Evolutionary conservation across 2,888 invertebrate species (phyloP).

Genomic region (Thalpophila matura): DNA sequence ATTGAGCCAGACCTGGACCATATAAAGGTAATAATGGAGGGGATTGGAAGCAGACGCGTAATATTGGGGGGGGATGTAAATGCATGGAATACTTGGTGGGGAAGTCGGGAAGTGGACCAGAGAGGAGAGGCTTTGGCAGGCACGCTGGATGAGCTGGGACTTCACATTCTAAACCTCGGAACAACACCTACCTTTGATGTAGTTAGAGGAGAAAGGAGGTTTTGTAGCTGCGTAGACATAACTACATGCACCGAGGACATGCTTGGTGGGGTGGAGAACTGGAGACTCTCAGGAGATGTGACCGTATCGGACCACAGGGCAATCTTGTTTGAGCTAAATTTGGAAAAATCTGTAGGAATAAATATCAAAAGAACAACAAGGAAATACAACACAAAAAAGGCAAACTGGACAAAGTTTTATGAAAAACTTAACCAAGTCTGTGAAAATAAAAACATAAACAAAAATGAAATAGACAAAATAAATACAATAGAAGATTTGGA

Average conservation of each 20-base stretch:
- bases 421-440: slow-evolving; percentile 36
- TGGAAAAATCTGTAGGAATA: slow-evolving; percentile 16
- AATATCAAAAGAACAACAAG: slow-evolving; percentile 38
- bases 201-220: neutral
- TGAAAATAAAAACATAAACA: neutral
- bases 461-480: neutral
- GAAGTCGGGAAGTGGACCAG: neutral
- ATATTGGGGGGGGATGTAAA: neutral
- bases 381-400: slow-evolving; percentile 51
- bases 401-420: slow-evolving; percentile 46
- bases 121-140: neutral
- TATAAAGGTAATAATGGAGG: neutral
- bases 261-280: slow-evolving; percentile 28
- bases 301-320: slow-evolving; percentile 52
- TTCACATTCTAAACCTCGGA: neutral
- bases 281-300: slow-evolving; percentile 34
- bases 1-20: neutral
- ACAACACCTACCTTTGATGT: no score
- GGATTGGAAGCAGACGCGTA: neutral
- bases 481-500: slow-evolving; percentile 10
- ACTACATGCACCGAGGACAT: slow-evolving; percentile 6
- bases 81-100: no score
- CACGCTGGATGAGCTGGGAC: neutral
- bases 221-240: neutral
- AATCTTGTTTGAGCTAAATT: slow-evolving; percentile 43